Base-by-base conservation (phyloP, 2,797 vertebrate species). In the Rallus crepitans region DNA sequence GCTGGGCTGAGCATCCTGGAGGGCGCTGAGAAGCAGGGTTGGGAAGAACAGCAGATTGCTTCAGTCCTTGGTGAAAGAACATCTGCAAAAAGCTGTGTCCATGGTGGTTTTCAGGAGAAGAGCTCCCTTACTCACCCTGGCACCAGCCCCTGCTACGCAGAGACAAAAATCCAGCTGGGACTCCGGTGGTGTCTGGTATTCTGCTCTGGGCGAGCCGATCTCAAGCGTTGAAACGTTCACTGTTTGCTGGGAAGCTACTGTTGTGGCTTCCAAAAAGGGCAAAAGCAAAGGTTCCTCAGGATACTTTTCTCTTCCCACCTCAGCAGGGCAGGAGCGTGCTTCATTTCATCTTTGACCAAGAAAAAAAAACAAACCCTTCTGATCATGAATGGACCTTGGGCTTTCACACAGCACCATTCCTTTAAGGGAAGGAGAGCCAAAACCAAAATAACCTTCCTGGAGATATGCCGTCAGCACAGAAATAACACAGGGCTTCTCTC, bases 381-480 rank as follows among this genome's bases (percentile, higher is more conserved):
- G 27, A 19, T 64, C 63, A 24, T 1, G 0, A 33, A 35, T 2
- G 15, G 64, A 83, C 45, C 25, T 31, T 18, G 11, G 5, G 3
- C 28, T 77, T 81, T 71, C 70, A 53, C 7, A 3, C 7, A n/a
- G 55, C 3, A 15, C 31, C 24, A 63, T 85, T 84, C 63, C 80
- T 87, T 87, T 50, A 66, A 90, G 73, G 30, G 31, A 81, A 87
- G 53, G 25, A 50, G 47, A 73, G 48, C 66, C 66, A 89, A 89
- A 94, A 45, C 47, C 24, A 45, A 78, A 79, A 75, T 30, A 77
- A 63, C 59, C 48, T 65, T 90, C 80, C 79, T 87, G 37, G 60
- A 78, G 48, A 50, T 59, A 11, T 11, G 48, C 53, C 12, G 1
- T 39, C 63, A 68, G 55, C 57, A 37, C 31, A 87, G 77, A 86